A percentile compares a stretch with the other conserved stretches of the same genome.
Conservation (phyloP, 2,888 invertebrate species). For the Mesorhabditis belari region DNA sequence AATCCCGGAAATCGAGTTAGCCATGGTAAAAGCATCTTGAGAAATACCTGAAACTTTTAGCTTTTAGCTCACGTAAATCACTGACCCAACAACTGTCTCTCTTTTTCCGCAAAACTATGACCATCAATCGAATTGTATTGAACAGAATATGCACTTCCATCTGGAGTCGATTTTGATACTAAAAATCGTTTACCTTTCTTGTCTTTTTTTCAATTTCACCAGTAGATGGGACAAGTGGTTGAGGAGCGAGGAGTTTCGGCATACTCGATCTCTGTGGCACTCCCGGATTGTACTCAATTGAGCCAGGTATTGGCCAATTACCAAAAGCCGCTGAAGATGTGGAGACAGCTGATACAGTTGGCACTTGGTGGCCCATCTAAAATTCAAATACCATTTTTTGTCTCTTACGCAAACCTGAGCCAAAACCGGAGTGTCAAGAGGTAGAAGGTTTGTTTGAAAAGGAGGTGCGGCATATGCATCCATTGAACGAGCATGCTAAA, state of each 20-base stretch:
- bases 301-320: conserved; percentile 39
- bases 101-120: background rate
- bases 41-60: background rate
- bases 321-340: conserved; percentile 29
- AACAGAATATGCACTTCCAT: too few relatives aligned
- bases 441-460: background rate
- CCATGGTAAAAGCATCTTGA: background rate
- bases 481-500: background rate
- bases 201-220: too few relatives aligned
- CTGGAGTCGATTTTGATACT: too few relatives aligned
- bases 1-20: background rate
- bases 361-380: conserved; percentile 16
- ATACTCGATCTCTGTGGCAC: background rate
- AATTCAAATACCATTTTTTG: too few relatives aligned
- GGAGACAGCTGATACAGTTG: conserved; percentile 8
- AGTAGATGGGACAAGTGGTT: background rate
- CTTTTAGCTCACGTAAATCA: background rate
- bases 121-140: background rate
- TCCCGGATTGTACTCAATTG: conserved; percentile 21
- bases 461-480: background rate
- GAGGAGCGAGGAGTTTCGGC: background rate
- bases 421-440: background rate
- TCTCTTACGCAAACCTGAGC: background rate
- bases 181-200: too few relatives aligned
- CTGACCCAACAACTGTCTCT: background rate